phyloP scores from a whole-genome alignment of 1,140 invertebrate species.

The Caenorhabditis elegans region DNA sequence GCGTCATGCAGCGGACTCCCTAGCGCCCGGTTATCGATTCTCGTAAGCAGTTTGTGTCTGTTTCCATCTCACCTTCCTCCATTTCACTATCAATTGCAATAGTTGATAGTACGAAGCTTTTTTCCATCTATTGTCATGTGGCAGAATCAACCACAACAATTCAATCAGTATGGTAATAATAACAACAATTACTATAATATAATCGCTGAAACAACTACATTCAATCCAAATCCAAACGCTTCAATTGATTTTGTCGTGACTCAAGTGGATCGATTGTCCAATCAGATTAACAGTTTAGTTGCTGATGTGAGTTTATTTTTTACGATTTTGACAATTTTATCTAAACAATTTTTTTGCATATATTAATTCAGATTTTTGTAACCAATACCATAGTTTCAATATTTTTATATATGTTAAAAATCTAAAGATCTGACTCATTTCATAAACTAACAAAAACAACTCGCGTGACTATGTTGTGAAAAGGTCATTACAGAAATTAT shows the following conservation, averaged over 20 bases:
- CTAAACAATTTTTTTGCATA: too few species aligned
- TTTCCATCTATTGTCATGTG: background rate
- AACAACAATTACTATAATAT: background rate
- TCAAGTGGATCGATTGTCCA: slow-evolving; percentile 34
- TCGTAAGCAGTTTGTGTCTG: background rate
- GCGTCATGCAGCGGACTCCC: slow-evolving; percentile 20
- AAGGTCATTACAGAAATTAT: too few species aligned
- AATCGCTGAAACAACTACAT: background rate
- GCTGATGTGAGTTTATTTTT: slow-evolving; percentile 22
- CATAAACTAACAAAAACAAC: too few species aligned
- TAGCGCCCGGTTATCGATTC: background rate
- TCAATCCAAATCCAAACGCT: slow-evolving; percentile 27
- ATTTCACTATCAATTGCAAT: background rate
- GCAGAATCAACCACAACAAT: background rate
- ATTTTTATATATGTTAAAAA: too few species aligned
- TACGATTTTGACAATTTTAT: background rate
- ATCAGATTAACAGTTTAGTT: slow-evolving; percentile 34
- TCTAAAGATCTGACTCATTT: too few species aligned
- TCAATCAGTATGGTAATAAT: background rate
- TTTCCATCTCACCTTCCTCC: background rate
- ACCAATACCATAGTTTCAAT: too few species aligned
- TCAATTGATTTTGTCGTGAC: slow-evolving; percentile 43
- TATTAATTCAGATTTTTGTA: too few species aligned
- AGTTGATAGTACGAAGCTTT: background rate
- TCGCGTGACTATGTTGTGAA: too few species aligned